Evolutionary conservation across 2,113 vertebrate genomes (phyloP).

Genomic region (Gnathonemus longibarbis): DNA sequence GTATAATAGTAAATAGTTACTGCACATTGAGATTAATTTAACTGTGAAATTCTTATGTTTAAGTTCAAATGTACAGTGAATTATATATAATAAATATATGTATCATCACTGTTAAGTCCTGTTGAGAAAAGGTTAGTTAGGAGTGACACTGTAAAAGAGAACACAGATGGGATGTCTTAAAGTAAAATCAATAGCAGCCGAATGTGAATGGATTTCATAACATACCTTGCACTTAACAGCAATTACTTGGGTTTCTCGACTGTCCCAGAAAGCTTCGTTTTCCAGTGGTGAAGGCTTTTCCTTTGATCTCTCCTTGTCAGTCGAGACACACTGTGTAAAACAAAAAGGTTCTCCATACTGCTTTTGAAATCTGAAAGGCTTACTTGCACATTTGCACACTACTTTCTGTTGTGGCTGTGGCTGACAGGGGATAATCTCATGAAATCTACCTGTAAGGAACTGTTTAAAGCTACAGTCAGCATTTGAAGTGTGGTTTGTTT

Average conservation of each 20-base stretch:
- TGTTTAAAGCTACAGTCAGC: not conserved
- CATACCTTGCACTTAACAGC: not conserved
- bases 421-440: not conserved
- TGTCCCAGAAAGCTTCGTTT: not conserved
- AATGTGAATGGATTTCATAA: not conserved
- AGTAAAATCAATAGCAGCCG: not conserved
- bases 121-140: not conserved
- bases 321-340: not conserved
- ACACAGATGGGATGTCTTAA: not conserved
- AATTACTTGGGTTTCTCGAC: not conserved
- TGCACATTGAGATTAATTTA: not conserved
- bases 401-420: not conserved
- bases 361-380: not conserved
- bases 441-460: not conserved
- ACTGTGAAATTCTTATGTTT: not conserved
- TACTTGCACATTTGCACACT: not conserved
- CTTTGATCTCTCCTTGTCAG: not conserved
- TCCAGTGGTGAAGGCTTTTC: not conserved
- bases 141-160: not conserved
- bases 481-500: not conserved
- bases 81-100: not conserved
- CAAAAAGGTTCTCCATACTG: not conserved
- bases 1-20: not conserved
- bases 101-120: not conserved
- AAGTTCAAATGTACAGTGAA: not conserved